These are phyloP conservation scores for Peromyscus maniculatus DNA, from an alignment of 2,113 vertebrate genomes.

Conservation along the genomic window DNA sequence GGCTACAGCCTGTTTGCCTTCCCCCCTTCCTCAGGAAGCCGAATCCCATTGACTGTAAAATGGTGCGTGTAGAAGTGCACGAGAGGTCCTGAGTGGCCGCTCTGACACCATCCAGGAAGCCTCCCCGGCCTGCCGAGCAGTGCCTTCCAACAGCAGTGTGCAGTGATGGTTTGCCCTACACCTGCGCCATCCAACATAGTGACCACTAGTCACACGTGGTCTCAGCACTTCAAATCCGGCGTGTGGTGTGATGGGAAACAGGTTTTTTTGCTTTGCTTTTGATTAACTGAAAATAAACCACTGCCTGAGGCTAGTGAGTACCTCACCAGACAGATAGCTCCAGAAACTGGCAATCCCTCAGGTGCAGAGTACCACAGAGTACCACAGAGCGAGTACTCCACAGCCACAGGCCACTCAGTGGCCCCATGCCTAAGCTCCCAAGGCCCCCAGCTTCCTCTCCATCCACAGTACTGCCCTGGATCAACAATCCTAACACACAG, in stretches of 20 bases:
- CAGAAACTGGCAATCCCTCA: neutral
- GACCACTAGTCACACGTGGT: neutral
- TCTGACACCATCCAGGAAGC: neutral
- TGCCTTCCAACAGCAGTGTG: neutral
- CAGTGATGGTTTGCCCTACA: too few species aligned
- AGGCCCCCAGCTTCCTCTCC: neutral
- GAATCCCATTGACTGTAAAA: neutral
- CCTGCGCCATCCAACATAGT: too few species aligned
- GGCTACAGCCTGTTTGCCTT: neutral
- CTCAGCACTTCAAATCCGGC: neutral
- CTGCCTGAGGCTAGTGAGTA: neutral
- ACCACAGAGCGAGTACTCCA: neutral
- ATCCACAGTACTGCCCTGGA: neutral
- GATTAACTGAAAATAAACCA: slow-evolving; percentile 33
- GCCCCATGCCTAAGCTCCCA: neutral
- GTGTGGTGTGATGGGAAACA: neutral
- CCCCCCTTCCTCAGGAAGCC: neutral
- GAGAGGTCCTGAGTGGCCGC: neutral
- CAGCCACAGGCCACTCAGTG: neutral
- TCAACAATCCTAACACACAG: neutral
- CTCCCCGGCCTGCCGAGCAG: neutral
- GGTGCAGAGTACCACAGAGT: too few species aligned
- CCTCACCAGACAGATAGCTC: neutral
- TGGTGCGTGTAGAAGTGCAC: neutral
- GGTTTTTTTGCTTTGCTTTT: slow-evolving; percentile 25